Conservation (phyloP, 2,888 invertebrate species). For the Drosophila quinaria region DNA sequence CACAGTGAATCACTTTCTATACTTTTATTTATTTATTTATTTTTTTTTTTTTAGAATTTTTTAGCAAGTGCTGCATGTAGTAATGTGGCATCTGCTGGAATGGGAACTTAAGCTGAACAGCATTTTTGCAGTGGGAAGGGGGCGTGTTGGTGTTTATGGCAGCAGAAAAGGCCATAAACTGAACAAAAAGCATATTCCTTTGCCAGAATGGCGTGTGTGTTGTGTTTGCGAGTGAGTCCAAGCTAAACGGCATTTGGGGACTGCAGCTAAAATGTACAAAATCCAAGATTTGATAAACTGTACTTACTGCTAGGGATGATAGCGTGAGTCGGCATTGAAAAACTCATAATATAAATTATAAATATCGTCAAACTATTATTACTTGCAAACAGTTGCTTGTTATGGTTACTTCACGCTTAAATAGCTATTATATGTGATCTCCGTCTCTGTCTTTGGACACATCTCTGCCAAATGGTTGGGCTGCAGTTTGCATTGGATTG, state of each 20-base stretch:
- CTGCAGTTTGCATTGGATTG: constrained; percentile 4
- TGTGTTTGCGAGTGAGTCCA: constrained; percentile 18
- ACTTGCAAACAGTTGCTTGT: not conserved
- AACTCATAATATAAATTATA: not conserved
- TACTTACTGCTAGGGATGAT: constrained; percentile 50
- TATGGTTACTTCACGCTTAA: not conserved
- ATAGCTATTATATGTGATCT: not conserved
- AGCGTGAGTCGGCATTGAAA: constrained; percentile 46
- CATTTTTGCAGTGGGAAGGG: not conserved
- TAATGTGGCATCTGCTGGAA: constrained; percentile 38
- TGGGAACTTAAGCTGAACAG: constrained; percentile 14
- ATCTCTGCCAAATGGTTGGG: not conserved
- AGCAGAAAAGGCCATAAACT: constrained; percentile 77
- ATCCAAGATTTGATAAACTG: constrained; percentile 66
- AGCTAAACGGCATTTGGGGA: constrained; percentile 71
- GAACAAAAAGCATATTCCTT: constrained; percentile 72
- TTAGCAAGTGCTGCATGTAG: constrained; percentile 39
- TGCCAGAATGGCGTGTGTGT: constrained; percentile 13
- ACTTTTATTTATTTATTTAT: constrained; percentile 11
- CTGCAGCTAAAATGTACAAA: constrained; percentile 66
- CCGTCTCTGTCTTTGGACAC: not conserved
- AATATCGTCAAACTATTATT: not conserved
- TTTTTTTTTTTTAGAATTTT: constrained; percentile 21
- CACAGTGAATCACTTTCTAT: not conserved
- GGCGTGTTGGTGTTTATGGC: constrained; percentile 67